Base-by-base conservation (phyloP, 1,140 invertebrate species). In the Pinna nobilis region DNA sequence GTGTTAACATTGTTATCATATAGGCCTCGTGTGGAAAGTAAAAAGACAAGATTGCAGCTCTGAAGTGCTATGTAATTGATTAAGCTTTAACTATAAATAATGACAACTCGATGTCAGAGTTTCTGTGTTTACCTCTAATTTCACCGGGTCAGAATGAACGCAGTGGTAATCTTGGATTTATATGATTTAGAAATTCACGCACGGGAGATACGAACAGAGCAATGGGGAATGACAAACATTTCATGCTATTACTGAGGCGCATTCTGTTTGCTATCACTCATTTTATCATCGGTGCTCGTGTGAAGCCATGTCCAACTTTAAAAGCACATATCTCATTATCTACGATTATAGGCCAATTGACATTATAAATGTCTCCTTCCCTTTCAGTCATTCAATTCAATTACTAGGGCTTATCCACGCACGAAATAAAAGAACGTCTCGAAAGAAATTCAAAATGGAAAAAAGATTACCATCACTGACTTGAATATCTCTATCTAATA, bases 311-410 rank as follows among this genome's bases (percentile, higher is more conserved):
- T 51, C 37, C 39, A 49, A 69, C 33, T 75, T 65, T 69, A 75
- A 75, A 75, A 69, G 73, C 59, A 57, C 65, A 75, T 69, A 69
- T 55, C 66, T 69, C 37, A 25, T 11, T 35, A 69, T 59, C 35
- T 59, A 49, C 51, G 65, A 55, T 63, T 74, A 68, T 20, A 41
- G 44, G 60, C 57, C 66, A 67, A 69, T 65, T 49, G 60, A 75
- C 66, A 69, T 30, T 61, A 65, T 65, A 69, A 69, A 75, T 70
- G 37, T 41, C 51, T 47, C 41, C 39, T 69, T 61, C 57, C 50
- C 47, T 75, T 65, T 51, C 47, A 33, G 39, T 47, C 65, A 70
- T 70, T 65, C 66, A 75, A 64, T 75, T 69, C 64, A 74, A 65
- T 69, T 64, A 70, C 60, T 65, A 55, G 47, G 49, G 73, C 66